Evolutionary conservation across 2,797 vertebrate genomes (phyloP).

Genomic region (Poecile montanus): DNA sequence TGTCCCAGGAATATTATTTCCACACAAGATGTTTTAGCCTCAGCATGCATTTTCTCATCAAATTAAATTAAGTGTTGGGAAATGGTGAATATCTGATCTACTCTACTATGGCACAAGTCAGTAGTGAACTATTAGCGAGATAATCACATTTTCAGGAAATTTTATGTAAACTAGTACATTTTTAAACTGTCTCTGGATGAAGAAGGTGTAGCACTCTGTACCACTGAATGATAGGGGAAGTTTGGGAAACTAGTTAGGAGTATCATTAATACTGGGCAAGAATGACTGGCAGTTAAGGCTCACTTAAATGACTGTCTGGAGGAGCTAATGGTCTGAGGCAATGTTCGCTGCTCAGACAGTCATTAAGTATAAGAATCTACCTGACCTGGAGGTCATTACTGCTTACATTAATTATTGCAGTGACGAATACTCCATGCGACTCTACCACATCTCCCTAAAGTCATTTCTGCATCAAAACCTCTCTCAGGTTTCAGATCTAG

Average conservation of each 20-base stretch:
- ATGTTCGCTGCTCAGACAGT: background rate
- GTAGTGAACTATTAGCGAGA: background rate
- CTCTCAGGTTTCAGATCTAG: background rate
- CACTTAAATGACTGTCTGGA: background rate
- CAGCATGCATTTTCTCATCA: background rate
- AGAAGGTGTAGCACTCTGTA: background rate
- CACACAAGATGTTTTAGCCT: background rate
- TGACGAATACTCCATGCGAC: background rate
- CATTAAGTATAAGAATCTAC: slow-evolving; percentile 25
- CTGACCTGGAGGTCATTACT: slow-evolving; percentile 32
- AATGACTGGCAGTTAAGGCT: background rate
- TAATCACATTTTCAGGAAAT: background rate
- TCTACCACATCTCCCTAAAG: background rate
- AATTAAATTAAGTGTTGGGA: background rate
- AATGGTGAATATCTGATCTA: background rate
- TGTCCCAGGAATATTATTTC: background rate
- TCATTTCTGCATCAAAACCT: background rate
- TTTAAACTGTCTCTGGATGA: background rate
- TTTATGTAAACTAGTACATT: background rate
- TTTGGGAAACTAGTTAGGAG: background rate
- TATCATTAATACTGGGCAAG: background rate
- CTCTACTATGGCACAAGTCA: background rate
- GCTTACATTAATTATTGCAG: slow-evolving; percentile 17
- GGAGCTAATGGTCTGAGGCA: slow-evolving; percentile 17
- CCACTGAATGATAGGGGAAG: background rate